Base-by-base conservation (phyloP, 2,888 invertebrate genomes). In the Acronicta leporina region DNA sequence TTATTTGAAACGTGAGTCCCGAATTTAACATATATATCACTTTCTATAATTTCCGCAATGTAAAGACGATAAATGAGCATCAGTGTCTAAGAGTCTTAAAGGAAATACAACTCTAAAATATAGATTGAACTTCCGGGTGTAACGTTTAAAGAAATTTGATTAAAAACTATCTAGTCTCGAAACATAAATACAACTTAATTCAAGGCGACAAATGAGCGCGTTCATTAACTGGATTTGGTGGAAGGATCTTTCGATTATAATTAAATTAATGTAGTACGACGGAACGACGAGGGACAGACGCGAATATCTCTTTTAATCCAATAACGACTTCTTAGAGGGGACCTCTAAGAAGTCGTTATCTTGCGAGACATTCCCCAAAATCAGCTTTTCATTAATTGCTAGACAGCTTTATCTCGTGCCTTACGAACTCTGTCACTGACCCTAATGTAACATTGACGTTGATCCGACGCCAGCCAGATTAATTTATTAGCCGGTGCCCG, bases 351-450 rank as follows among this genome's bases (percentile, higher is more conserved):
- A 75, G 70, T 70, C 83, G 85, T 86, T 89, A 89, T 92, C 91
- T 81, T 71, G 56, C 67, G 76, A 82, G 85, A 87, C 84, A 84
- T 87, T 82, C 79, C 80, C 85, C 84, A 75, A 87, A 88, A 91
- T 89, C 90, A 89, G 90, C 90, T 88, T 87, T 90, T 88, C 90
- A 89, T 92, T 92, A 90, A 92, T 91, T 92, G 90, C 83, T 82
- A 71, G 84, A 81, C 84, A 84, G 83, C 82, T 85, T 89, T 88
- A 90, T 91, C 86, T 84, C 65, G 76, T 63, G 71, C 72, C 78
- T 77, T 80, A 70, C 77, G 82, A 81, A 81, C 83, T 83, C 80
- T 78, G 85, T 80, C 84, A 84, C 83, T 82, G 86, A 83, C 86
- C 87, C 81, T 87, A 83, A 86, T 85, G 85, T 83, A 79, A 74